Evolutionary conservation across 1,140 invertebrate species (phyloP), one percentile per base, ranked within the genome.

Genomic region (Asobara japonica): DNA sequence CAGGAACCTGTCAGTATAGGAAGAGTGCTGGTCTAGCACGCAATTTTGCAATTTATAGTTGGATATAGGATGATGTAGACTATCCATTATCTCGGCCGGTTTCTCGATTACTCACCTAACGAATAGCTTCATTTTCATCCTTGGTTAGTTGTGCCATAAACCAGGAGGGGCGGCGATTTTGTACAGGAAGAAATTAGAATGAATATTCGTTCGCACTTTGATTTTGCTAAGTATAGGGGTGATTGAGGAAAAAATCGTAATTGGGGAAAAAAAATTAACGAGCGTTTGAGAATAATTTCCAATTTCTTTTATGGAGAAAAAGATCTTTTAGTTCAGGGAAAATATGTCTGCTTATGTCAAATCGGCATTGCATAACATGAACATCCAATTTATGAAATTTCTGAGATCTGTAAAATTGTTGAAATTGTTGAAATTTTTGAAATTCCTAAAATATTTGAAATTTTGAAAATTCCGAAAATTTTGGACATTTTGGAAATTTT

Each of bases 1-100:
- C 25, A 36, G 56, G 25, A 68, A 62, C 62, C 18, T 25, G 10
- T 72, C 60, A 61, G 33, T 72, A 62, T 36, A 45, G 60, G 36
- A 62, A 25, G 16, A 36, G 48, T 36, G 27, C 48, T 60, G 67
- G 29, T 62, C 68, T 73, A 48, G 73, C 73, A 74, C 73, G 73
- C 73, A 70, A 74, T 74, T 74, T 56, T 33, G 73, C 68, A 69
- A 74, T 74, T 74, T 71, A 70, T 74, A 48, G 62, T 66, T 60
- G 25, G 41, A 70, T 45, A 65, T 25, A 31, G 66, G 30, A 66
- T 61, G 67, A 65, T 69, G 61, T 70, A 16, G 62, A 33, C 62
- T 48, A 74, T 74, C 73, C 62, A 71, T 74, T 70, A 74, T 67
- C 67, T 74, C 69, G 62, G 65, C 64, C 18, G 41, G 68, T 70